A percentile compares a stretch with the other conserved stretches of the same genome.
phyloP scores from a whole-genome alignment of 2,888 invertebrate species.

The Zele albiditarsus region DNA sequence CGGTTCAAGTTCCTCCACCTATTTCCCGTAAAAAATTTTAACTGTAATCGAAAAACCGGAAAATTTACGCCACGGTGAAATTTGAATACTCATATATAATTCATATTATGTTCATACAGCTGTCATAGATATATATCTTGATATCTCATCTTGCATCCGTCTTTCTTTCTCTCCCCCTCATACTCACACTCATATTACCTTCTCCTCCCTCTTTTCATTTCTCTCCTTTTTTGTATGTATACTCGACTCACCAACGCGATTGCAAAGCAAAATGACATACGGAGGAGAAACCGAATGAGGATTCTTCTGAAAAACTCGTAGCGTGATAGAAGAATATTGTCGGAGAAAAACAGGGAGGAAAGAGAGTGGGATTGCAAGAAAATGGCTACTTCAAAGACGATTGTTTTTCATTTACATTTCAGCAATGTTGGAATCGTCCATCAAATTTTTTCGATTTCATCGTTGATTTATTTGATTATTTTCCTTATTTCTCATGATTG shows the following conservation, averaged over 20 bases:
- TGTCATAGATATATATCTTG: not conserved
- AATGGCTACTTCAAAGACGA: slow-evolving; percentile 15
- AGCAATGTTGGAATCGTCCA: not conserved
- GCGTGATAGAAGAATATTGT: slow-evolving; percentile 62
- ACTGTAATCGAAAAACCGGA: not conserved
- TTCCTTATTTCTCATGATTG: not conserved
- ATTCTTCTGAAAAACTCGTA: slow-evolving; percentile 63
- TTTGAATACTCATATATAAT: not conserved
- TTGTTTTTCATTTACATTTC: slow-evolving; percentile 14
- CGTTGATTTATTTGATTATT: not conserved
- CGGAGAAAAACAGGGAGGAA: slow-evolving; percentile 34
- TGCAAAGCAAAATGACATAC: slow-evolving; percentile 25
- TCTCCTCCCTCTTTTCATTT: not conserved
- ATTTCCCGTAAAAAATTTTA: not conserved
- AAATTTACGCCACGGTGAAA: not conserved
- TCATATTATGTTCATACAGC: not conserved
- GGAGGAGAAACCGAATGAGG: slow-evolving; percentile 31
- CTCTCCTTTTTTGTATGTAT: not conserved
- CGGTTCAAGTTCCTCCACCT: not conserved
- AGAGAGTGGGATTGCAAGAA: not conserved
- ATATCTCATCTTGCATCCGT: not conserved
- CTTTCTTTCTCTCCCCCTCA: not conserved
- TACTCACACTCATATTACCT: not conserved
- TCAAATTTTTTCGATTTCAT: not conserved
- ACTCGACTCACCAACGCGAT: not conserved